Percentiles rank a stretch among this genome's conserved stretches.
phyloP scores from a whole-genome alignment of 2,888 invertebrate genomes.

The Agrotis exclamationis region DNA sequence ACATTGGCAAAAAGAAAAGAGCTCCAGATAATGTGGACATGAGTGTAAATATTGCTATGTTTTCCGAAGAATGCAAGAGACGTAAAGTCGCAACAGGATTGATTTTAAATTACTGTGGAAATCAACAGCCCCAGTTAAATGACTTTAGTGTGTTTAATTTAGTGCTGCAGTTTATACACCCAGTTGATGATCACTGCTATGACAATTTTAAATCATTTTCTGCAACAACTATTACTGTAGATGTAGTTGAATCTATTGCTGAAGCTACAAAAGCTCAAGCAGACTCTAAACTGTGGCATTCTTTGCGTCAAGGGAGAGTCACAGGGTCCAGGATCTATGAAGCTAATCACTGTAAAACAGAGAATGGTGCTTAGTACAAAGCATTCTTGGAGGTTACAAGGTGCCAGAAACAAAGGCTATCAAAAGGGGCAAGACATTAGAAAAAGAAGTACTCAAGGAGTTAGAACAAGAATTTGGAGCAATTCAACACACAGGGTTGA shows the following conservation, averaged over 20 bases:
- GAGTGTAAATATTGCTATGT: constrained; percentile 16
- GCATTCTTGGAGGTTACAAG: constrained; percentile 9
- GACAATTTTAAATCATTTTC: constrained; percentile 13
- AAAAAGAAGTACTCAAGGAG: constrained; percentile 17
- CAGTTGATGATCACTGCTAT: constrained; percentile 8
- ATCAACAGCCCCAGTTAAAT: constrained; percentile 12
- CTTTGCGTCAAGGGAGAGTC: constrained; percentile 24
- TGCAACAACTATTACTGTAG: constrained; percentile 5
- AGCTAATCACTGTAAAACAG: constrained; percentile 24
- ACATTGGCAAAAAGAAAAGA: constrained; percentile 13
- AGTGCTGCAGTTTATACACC: constrained; percentile 22
- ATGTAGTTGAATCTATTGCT: constrained; percentile 16
- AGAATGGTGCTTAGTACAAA: constrained; percentile 27
- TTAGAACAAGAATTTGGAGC: constrained; percentile 12
- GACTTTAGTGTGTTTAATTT: constrained; percentile 14
- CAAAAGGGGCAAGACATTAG: neutral
- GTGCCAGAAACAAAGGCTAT: constrained; percentile 19
- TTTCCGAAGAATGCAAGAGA: constrained; percentile 19
- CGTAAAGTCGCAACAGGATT: constrained; percentile 14
- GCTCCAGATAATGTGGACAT: constrained; percentile 7
- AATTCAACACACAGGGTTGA: constrained; percentile 25
- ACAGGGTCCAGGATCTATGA: constrained; percentile 31
- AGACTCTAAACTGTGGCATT: constrained; percentile 24
- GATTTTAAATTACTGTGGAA: constrained; percentile 20
- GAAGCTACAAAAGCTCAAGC: constrained; percentile 26